Conservation (phyloP, 2,888 invertebrate genomes). For the Petrophora chlorosata region DNA sequence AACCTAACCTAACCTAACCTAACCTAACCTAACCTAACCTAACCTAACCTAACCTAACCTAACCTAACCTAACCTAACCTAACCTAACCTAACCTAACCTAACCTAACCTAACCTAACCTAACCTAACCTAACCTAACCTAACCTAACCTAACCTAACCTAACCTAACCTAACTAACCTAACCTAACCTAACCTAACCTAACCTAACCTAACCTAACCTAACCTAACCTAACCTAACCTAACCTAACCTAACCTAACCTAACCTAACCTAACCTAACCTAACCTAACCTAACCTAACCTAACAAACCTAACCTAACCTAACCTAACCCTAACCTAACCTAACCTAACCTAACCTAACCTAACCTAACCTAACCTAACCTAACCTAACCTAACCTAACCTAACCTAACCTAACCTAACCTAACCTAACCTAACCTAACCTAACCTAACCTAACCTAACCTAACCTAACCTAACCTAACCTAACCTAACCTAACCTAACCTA, state of each 20-base stretch:
- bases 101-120: constrained; percentile 5
- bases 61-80: constrained; percentile 7
- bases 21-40: constrained; percentile 7
- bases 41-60: constrained; percentile 7
- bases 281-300: constrained; percentile 3
- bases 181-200: constrained; percentile 3
- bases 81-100: constrained; percentile 7
- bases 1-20: constrained; percentile 6
- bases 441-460: constrained; percentile 1
- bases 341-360: constrained; percentile 9
- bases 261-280: constrained; percentile 3
- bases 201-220: constrained; percentile 3
- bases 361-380: constrained; percentile 9
- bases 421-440: constrained; percentile 7
- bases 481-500: constrained; percentile 9
- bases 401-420: constrained; percentile 7
- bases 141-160: constrained; percentile 4
- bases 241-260: not conserved
- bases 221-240: constrained; percentile 2
- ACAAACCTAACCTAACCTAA: constrained; percentile 8
- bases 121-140: constrained; percentile 7
- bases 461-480: constrained; percentile 9
- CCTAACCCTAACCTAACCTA: constrained; percentile 4
- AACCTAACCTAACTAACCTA: constrained; percentile 2
- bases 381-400: constrained; percentile 7